Base-by-base conservation (phyloP, 2,888 invertebrate genomes). In the Agrotis segetum region DNA sequence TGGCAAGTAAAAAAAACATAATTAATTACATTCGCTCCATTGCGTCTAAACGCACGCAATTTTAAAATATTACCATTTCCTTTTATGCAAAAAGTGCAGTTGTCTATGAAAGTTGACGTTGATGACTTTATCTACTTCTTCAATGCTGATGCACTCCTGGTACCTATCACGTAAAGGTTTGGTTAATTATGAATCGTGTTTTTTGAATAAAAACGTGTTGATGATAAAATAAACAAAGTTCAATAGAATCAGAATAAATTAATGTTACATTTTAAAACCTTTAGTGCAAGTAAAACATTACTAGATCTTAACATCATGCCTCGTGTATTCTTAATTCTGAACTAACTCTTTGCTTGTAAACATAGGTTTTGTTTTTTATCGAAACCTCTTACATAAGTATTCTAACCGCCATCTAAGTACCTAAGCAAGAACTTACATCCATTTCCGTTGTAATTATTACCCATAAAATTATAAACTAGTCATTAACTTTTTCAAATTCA, bases 61-160 rank as follows among this genome's bases (percentile, higher is more conserved):
- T 70, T 56, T 7, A 67, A 69, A 47, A 64, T 55, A 77, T 69
- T 40, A 52, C 50, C 55, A 77, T 77, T 78, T 70, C 74, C 67
- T 60, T 71, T 21, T 56, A 63, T 53, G 58, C 62, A 59, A 81
- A 80, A 73, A 76, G n/a, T 50, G 49, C 47, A 60, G 34, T 60
- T 60, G 68, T 53, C 40, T 67, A 44, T 71, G 13, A 63, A 44
- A 4, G 24, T 46, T 75, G 72, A 72, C 79, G 50, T 81, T 81
- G 77, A 79, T 60, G 52, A 40, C 67, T 79, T 68, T 79, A 79
- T 79, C 65, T 59, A 74, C 44, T 63, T 50, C 47, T 70, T 67
- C 47, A 65, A 53, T 47, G 55, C 46, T 67, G 52, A 66, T 77
- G 72, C 55, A 29, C 34, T 24, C 19, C 71, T 79, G 3, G 65